Conservation (phyloP, 2,888 invertebrate genomes). For the Hermodice carunculata region DNA sequence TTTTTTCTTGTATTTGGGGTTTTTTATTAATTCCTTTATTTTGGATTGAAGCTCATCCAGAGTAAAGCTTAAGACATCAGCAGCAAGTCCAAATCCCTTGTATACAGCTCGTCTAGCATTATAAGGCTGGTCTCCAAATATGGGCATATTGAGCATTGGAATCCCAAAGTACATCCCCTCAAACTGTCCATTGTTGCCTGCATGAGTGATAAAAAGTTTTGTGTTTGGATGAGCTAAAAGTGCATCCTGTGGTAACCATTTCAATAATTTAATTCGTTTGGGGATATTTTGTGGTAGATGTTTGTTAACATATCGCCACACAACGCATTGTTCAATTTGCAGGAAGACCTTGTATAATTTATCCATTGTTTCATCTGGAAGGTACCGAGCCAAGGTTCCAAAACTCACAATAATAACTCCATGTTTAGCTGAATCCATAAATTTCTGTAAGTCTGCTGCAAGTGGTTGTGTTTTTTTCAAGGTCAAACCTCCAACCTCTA, state of each 20-base stretch:
- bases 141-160: conserved; percentile 47
- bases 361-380: neutral
- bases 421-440: neutral
- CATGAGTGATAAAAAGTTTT: conserved; percentile 50
- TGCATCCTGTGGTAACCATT: conserved; percentile 40
- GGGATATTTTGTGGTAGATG: conserved; percentile 1
- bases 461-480: conserved; percentile 16
- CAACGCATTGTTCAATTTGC: neutral
- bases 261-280: conserved; percentile 6
- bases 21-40: conserved; percentile 33
- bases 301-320: conserved; percentile 1
- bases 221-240: conserved; percentile 44
- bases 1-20: conserved; percentile 30
- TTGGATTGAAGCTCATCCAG: conserved; percentile 26
- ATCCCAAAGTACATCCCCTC: conserved; percentile 51
- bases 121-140: conserved; percentile 42
- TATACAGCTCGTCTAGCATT: conserved; percentile 37
- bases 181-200: conserved; percentile 47
- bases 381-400: neutral
- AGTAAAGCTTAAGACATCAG: conserved; percentile 16
- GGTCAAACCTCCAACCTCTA: conserved; percentile 27
- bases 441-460: conserved; percentile 13
- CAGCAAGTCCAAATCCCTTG: conserved; percentile 33
- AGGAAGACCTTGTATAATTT: neutral
- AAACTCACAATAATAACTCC: conserved; percentile 23